Conservation (phyloP, 2,888 invertebrate genomes). For the Amblyjoppa fuscipennis region DNA sequence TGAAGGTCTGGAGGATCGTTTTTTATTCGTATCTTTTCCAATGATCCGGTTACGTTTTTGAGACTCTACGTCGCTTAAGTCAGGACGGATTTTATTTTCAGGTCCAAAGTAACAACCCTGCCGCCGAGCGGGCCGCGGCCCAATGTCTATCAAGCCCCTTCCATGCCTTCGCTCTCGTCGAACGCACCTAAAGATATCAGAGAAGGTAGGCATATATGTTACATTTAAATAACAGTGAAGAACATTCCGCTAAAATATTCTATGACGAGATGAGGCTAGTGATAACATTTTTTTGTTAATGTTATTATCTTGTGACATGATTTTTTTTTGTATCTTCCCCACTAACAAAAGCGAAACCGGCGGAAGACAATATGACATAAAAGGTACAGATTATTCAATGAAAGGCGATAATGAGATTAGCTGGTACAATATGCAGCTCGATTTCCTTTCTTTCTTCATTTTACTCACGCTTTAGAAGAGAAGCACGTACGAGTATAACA, state of each 20-base stretch:
- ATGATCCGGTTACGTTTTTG: not conserved
- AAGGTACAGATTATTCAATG: conserved; percentile 78
- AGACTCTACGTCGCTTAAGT: conserved; percentile 50
- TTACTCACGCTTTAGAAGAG: conserved; percentile 42
- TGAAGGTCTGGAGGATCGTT: not conserved
- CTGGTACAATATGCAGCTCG: conserved; percentile 19
- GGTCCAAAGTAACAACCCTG: conserved; percentile 82
- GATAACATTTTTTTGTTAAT: conserved; percentile 11
- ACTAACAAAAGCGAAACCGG: conserved; percentile 80
- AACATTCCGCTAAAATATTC: not conserved
- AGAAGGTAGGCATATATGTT: conserved; percentile 79
- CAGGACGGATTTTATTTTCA: conserved; percentile 67
- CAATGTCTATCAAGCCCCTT: conserved; percentile 82
- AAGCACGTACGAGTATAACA: conserved; percentile 31
- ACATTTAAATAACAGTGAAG: conserved; percentile 10
- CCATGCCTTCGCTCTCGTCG: conserved; percentile 81
- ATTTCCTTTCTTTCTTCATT: conserved; percentile 12
- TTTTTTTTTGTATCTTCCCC: conserved; percentile 75
- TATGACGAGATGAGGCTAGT: not conserved
- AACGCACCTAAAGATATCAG: conserved; percentile 82
- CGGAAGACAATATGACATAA: conserved; percentile 83
- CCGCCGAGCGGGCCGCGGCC: conserved; percentile 80
- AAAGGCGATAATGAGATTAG: conserved; percentile 51
- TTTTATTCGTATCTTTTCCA: conserved; percentile 19
- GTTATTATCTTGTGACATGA: conserved; percentile 61